Evolutionary conservation across 2,113 vertebrate species (phyloP).

Genomic region (Sarotherodon lohbergeri): DNA sequence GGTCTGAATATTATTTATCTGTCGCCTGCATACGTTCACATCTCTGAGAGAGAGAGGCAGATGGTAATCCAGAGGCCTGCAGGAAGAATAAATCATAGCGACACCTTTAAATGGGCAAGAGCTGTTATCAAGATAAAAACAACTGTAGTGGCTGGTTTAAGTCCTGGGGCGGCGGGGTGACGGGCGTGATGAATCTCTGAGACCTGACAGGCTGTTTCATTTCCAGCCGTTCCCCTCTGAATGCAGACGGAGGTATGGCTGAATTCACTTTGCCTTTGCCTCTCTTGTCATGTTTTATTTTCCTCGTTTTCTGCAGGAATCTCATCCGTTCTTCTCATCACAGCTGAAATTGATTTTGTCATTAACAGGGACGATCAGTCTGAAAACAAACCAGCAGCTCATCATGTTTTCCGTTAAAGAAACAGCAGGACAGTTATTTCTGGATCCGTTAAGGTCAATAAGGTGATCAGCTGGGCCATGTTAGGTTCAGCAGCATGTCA

Average conservation of each 20-base stretch:
- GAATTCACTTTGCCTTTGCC: not conserved
- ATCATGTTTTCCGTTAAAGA: not conserved
- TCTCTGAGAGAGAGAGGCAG: not conserved
- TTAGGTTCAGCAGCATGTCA: not conserved
- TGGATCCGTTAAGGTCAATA: not conserved
- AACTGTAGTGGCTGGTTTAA: not conserved
- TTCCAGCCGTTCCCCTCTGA: not conserved
- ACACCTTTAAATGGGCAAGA: not conserved
- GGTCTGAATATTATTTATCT: not conserved
- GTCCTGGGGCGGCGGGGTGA: not conserved
- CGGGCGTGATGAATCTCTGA: not conserved
- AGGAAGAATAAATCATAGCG: constrained; percentile 13
- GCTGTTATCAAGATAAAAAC: constrained; percentile 16
- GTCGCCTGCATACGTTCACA: not conserved
- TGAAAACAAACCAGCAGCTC: not conserved
- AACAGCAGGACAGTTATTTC: not conserved
- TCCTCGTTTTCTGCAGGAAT: not conserved
- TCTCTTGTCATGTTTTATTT: not conserved
- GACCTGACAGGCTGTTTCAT: not conserved
- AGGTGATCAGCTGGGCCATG: not conserved
- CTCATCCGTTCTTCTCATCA: not conserved
- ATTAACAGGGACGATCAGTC: not conserved
- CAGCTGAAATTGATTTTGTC: not conserved
- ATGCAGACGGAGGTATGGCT: not conserved
- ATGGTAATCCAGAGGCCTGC: not conserved